Evolutionary conservation across 2,888 invertebrate genomes (phyloP).

Genomic region (Rugalucina vietnamica): DNA sequence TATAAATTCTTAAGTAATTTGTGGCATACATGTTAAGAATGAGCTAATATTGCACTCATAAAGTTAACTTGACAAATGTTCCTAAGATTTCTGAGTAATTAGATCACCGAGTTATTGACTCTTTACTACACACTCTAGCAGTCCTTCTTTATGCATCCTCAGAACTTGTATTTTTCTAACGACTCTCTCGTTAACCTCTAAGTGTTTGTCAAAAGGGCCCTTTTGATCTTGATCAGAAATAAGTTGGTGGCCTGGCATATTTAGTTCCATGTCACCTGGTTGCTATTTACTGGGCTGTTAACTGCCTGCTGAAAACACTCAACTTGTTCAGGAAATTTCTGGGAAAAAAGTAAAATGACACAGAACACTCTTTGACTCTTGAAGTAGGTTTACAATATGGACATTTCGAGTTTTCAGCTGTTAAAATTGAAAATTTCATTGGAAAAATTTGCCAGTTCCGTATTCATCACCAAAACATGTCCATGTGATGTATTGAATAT

Average conservation of each 20-base stretch:
- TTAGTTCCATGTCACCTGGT: neutral
- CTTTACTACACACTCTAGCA: neutral
- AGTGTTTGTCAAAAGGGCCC: conserved; percentile 4
- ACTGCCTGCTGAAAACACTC: no score
- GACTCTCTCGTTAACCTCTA: neutral
- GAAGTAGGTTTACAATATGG: no score
- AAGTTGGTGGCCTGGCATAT: neutral
- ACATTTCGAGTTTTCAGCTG: no score
- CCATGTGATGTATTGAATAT: no score
- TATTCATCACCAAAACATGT: no score
- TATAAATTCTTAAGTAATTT: no score
- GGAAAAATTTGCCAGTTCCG: no score
- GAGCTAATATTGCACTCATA: neutral
- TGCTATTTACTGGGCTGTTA: no score
- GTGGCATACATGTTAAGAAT: neutral
- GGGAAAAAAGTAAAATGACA: no score
- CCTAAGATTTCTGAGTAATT: neutral
- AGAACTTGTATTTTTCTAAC: neutral
- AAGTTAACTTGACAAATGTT: neutral
- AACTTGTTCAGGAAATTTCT: no score
- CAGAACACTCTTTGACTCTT: no score
- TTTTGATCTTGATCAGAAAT: neutral
- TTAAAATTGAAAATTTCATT: no score
- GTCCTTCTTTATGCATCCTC: neutral
- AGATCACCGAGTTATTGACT: neutral